Conservation (phyloP, 1,140 invertebrate species). For the Eriosoma lanigerum region DNA sequence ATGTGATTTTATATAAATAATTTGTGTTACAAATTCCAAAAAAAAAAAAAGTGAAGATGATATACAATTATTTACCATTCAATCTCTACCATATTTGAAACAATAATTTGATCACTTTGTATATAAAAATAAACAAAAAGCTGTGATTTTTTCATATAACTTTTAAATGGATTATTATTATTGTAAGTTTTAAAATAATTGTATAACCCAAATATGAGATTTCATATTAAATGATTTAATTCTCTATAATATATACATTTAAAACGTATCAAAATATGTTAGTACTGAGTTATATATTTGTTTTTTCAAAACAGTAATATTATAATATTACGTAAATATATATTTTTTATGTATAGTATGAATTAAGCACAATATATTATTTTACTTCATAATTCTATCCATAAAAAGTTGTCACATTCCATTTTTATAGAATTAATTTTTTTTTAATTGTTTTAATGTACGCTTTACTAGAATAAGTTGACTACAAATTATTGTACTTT, state of each 20-base stretch:
- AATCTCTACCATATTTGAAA: too few relatives aligned
- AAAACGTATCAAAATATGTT: neutral
- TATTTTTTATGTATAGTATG: neutral
- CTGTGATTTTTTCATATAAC: too few relatives aligned
- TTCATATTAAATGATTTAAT: slow-evolving; percentile 1
- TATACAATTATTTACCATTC: too few relatives aligned
- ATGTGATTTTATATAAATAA: neutral
- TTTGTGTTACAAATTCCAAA: too few relatives aligned
- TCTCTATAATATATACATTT: neutral
- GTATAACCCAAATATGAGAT: too few relatives aligned
- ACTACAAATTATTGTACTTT: neutral
- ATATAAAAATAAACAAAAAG: too few relatives aligned
- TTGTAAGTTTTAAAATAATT: too few relatives aligned
- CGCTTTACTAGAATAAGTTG: slow-evolving; percentile 9
- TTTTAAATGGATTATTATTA: too few relatives aligned
- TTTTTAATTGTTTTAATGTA: slow-evolving; percentile 10
- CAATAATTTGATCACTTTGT: too few relatives aligned
- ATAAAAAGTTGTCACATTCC: slow-evolving; percentile 3
- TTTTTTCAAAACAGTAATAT: neutral
- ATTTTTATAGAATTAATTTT: neutral
- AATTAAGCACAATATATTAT: neutral
- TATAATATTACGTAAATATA: too few relatives aligned
- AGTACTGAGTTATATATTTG: neutral
- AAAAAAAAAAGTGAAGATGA: neutral
- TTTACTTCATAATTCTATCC: neutral